Evolutionary conservation across 2,888 invertebrate genomes (phyloP), one percentile per base, ranked within the genome.

Genomic region (Caenorhabditis uteleia): DNA sequence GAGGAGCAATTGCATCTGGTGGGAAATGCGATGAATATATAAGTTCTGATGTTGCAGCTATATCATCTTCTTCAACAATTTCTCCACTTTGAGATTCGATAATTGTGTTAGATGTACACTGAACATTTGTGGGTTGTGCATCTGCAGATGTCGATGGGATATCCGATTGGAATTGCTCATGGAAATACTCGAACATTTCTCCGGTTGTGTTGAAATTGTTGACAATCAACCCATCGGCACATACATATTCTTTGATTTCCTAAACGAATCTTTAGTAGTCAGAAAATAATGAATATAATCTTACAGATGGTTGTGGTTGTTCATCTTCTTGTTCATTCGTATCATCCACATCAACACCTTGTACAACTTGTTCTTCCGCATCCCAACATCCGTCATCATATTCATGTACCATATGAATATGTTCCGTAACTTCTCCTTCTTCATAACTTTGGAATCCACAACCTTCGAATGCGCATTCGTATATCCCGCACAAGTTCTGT

Each of bases 401-500:
- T 12, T 40, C 16, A 39, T 70, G 70, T 8, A 36, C 56, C 18
- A 62, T 25, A 10, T 26, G 16, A 10, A 69, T 54, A 23, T 70
- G 70, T n/a, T 66, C 70, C 2, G 56, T 39, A 2, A 70, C 61
- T 21, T 50, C 62, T 3, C 21, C 25, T 34, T 66, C 49, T 7
- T 53, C 46, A 3, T 18, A 47, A 27, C 58, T 66, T 31, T 62
- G 66, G 25, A 58, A 56, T 6, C 62, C 60, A 33, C 70, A 70
- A 7, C 40, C n/a, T n/a, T n/a, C 29, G 3, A 55, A 33, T 2
- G 62, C 50, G 34, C 62, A 62, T 33, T 51, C 62, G 39, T 43
- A 62, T 16, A 62, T 34, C 6, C 26, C 33, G 18, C 6, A 14
- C 21, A 21, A 21, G 5, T 20, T 14, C 10, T 33, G 16, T 12